Conservation (phyloP, 2,113 vertebrate genomes). For the Chionis minor region DNA sequence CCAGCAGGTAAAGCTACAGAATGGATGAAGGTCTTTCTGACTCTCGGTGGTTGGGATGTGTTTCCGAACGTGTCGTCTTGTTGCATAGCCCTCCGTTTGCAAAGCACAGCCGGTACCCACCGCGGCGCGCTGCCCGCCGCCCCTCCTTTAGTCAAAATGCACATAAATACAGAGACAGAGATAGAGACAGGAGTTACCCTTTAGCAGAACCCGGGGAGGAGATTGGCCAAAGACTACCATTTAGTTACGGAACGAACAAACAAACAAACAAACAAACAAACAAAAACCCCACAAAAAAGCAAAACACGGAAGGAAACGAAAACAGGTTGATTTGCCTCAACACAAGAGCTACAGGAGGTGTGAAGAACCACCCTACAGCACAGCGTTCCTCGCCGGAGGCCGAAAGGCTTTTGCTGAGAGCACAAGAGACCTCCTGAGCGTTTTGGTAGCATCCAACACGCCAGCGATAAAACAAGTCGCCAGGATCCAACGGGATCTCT, state of each 20-base stretch:
- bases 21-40: constrained; percentile 63
- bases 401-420: neutral
- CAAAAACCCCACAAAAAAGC: neutral
- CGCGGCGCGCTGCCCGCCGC: neutral
- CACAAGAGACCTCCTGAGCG: neutral
- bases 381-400: neutral
- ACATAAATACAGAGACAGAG: constrained; percentile 19
- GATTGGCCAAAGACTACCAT: constrained; percentile 13
- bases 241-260: neutral
- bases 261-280: neutral
- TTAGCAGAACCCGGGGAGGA: constrained; percentile 55
- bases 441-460: neutral
- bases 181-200: neutral
- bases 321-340: neutral
- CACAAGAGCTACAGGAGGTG: constrained; percentile 37
- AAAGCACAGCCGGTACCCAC: neutral
- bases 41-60: constrained; percentile 24
- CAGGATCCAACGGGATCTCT: neutral
- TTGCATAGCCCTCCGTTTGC: constrained; percentile 88
- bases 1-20: constrained; percentile 83
- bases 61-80: constrained; percentile 78
- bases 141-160: constrained; percentile 3
- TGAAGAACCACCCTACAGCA: neutral
- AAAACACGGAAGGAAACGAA: neutral
- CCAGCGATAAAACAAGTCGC: neutral